Conservation (phyloP, 1,140 invertebrate genomes). For the Zaprionus vittiger region DNA sequence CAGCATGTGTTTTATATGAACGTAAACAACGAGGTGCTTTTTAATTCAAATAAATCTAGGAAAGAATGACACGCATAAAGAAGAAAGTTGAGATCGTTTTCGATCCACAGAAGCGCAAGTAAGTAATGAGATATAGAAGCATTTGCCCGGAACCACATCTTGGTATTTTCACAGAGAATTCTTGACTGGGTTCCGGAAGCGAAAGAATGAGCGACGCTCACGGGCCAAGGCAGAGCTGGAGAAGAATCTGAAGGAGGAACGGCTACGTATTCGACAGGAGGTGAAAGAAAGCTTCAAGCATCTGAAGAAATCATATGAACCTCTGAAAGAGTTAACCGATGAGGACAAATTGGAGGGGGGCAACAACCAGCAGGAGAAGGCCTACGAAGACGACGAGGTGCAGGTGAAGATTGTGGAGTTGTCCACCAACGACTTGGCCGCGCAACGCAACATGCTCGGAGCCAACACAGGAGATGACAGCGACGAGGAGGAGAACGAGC, state of each 20-base stretch:
- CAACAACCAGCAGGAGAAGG: conserved; percentile 86
- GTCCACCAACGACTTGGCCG: conserved; percentile 87
- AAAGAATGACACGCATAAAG: conserved; percentile 84
- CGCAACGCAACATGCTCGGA: conserved; percentile 89
- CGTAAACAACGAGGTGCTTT: conserved; percentile 59
- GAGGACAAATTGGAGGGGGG: conserved; percentile 86
- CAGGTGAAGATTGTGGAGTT: conserved; percentile 91
- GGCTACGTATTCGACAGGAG: conserved; percentile 89
- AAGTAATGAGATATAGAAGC: conserved; percentile 46
- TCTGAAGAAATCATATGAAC: conserved; percentile 86
- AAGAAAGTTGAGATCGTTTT: conserved; percentile 87
- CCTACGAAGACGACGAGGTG: conserved; percentile 90
- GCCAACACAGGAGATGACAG: conserved; percentile 87
- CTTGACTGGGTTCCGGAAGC: conserved; percentile 90
- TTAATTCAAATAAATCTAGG: not conserved
- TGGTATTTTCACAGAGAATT: conserved; percentile 86
- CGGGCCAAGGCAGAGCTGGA: conserved; percentile 89
- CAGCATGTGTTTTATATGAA: conserved; percentile 46
- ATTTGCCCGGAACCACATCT: not conserved
- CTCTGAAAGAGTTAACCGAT: conserved; percentile 88
- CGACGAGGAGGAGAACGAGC: conserved; percentile 83
- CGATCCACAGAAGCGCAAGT: conserved; percentile 87
- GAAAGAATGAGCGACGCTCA: conserved; percentile 89
- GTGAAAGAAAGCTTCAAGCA: conserved; percentile 86
- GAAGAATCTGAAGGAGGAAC: conserved; percentile 89